Evolutionary conservation across 2,888 invertebrate species (phyloP).

Genomic region (Psococerastis gibbosa): DNA sequence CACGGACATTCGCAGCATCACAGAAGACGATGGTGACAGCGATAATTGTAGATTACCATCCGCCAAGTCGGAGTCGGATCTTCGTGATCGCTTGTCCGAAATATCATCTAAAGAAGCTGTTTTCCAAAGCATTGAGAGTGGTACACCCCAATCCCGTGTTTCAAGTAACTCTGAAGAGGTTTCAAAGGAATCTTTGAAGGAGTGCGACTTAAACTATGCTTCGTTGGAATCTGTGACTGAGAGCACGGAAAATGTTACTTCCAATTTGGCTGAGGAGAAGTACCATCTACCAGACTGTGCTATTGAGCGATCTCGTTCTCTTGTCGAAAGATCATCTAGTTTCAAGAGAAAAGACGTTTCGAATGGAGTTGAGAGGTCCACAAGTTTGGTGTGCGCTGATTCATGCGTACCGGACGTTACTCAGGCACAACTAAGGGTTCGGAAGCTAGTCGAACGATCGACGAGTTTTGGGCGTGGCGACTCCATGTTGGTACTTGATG

Average conservation of each 20-base stretch:
- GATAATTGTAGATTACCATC: background rate
- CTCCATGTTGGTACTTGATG: background rate
- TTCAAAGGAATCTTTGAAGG: too few relatives aligned
- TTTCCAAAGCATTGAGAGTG: too few relatives aligned
- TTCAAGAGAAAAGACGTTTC: too few relatives aligned
- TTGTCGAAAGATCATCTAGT: background rate
- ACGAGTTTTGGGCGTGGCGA: background rate
- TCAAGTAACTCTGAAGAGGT: background rate
- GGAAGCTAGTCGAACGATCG: background rate
- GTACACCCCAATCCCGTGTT: too few relatives aligned
- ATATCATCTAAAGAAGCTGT: too few relatives aligned
- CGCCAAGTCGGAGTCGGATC: background rate
- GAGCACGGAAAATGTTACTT: background rate
- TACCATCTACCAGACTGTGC: background rate
- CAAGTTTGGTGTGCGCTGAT: too few relatives aligned
- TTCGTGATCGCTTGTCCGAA: background rate
- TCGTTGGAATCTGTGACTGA: too few relatives aligned
- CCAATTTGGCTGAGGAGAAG: too few relatives aligned
- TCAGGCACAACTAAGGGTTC: too few relatives aligned
- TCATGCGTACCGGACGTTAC: constrained; percentile 13
- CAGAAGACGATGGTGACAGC: background rate
- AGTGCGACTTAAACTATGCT: too few relatives aligned
- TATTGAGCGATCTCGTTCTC: background rate
- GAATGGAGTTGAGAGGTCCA: too few relatives aligned
- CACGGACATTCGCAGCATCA: background rate